Evolutionary conservation across 2,888 invertebrate species (phyloP).

Genomic region (Cephalotes varians): DNA sequence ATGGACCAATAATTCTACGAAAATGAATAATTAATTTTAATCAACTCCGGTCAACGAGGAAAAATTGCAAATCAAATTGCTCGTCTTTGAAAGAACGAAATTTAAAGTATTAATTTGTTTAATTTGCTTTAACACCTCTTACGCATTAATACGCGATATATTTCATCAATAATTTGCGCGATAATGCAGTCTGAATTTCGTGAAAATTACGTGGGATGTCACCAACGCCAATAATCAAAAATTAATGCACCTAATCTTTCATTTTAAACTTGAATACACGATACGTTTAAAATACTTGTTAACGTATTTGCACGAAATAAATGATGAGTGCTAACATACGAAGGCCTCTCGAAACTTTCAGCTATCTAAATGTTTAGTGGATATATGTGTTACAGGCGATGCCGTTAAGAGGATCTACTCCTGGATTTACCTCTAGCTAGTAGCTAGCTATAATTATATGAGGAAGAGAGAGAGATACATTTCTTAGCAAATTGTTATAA

Average conservation of each 20-base stretch:
- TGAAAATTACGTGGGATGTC: background rate
- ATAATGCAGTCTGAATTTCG: background rate
- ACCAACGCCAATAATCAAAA: background rate
- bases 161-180: constrained; percentile 1
- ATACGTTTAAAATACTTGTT: constrained; percentile 13
- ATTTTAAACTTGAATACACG: background rate
- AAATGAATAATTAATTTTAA: constrained; percentile 19
- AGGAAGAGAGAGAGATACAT: background rate
- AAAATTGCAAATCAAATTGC: constrained; percentile 4
- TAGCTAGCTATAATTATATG: constrained; percentile 18
- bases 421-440: constrained; percentile 18
- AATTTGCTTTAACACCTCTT: background rate
- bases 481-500: constrained; percentile 16
- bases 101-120: background rate
- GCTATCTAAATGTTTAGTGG: constrained; percentile 19
- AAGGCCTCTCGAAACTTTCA: constrained; percentile 24
- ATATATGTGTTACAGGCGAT: constrained; percentile 9
- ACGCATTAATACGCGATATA: background rate
- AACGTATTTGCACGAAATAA: background rate
- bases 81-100: background rate
- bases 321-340: constrained; percentile 22
- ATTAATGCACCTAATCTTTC: constrained; percentile 3
- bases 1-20: too few species aligned
- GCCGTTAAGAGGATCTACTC: constrained; percentile 41
- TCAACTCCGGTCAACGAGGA: background rate